Evolutionary conservation across 1,140 invertebrate species (phyloP).

Genomic region (Drosophila dunni): DNA sequence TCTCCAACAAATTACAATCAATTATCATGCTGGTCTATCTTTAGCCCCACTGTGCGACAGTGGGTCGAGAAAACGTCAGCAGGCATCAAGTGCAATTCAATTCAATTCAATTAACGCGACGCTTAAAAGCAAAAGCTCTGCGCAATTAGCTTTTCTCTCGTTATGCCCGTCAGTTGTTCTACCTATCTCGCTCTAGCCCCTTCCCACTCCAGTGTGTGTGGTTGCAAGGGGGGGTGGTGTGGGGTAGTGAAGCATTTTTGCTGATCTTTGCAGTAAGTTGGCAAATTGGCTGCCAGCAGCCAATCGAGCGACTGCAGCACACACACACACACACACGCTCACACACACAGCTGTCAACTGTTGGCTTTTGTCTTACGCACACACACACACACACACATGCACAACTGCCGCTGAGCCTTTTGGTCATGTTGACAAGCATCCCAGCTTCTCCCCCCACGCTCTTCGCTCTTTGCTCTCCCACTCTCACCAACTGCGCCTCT

Average conservation of each 20-base stretch:
- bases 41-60: conserved; percentile 34
- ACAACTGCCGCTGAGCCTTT: conserved; percentile 51
- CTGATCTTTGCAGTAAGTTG: conserved; percentile 81
- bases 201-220: not conserved
- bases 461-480: not conserved
- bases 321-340: conserved; percentile 30
- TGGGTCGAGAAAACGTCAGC: conserved; percentile 12
- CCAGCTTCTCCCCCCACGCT: not conserved
- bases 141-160: conserved; percentile 53
- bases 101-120: conserved; percentile 80
- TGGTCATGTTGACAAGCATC: conserved; percentile 76
- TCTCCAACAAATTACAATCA: not conserved
- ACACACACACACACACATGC: conserved; percentile 38
- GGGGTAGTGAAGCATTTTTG: conserved; percentile 58
- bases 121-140: conserved; percentile 59
- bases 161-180: not conserved
- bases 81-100: conserved; percentile 69
- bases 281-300: conserved; percentile 78
- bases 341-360: conserved; percentile 61
- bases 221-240: conserved; percentile 6
- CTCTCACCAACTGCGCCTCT: not conserved
- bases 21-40: not conserved
- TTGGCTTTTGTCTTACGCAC: conserved; percentile 58
- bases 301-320: conserved; percentile 63
- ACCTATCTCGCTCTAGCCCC: not conserved